These are phyloP conservation scores for Tetheella fluctuosa DNA, from an alignment of 2,888 invertebrate species.

Conservation along the genomic window DNA sequence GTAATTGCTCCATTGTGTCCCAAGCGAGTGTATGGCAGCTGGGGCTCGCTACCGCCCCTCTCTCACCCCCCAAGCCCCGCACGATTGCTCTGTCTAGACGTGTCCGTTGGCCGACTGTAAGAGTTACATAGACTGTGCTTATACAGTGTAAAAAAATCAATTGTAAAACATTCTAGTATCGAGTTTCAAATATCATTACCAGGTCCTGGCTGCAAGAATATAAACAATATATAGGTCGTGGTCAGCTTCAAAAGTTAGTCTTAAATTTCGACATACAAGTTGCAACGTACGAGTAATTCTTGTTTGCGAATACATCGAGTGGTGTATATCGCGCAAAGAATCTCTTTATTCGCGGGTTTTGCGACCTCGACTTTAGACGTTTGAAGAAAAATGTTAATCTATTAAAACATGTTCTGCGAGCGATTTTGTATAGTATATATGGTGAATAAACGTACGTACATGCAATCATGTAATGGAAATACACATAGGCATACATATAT, in stretches of 20 bases:
- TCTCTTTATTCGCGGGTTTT: neutral
- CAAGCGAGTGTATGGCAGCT: too few species aligned
- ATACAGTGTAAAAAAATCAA: too few species aligned
- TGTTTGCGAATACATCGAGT: too few species aligned
- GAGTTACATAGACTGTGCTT: too few species aligned
- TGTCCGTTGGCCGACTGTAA: too few species aligned
- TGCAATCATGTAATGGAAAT: constrained; percentile 18
- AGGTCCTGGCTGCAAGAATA: neutral
- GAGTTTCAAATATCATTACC: constrained; percentile 9
- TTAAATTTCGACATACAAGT: neutral
- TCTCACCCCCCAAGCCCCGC: too few species aligned
- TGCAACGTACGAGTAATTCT: too few species aligned
- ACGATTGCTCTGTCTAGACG: too few species aligned
- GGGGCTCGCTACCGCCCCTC: too few species aligned
- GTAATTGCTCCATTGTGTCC: too few species aligned
- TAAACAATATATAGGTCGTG: neutral
- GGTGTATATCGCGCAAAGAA: neutral
- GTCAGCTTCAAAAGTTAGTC: too few species aligned
- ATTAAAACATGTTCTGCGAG: neutral
- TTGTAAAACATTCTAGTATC: constrained; percentile 6
- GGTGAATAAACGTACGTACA: neutral
- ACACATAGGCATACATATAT: neutral
- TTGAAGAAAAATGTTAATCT: constrained; percentile 3
- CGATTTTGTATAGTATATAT: neutral
- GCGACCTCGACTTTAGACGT: neutral